phyloP scores from a whole-genome alignment of 1,140 invertebrate species.

The Drosophila burlai region DNA sequence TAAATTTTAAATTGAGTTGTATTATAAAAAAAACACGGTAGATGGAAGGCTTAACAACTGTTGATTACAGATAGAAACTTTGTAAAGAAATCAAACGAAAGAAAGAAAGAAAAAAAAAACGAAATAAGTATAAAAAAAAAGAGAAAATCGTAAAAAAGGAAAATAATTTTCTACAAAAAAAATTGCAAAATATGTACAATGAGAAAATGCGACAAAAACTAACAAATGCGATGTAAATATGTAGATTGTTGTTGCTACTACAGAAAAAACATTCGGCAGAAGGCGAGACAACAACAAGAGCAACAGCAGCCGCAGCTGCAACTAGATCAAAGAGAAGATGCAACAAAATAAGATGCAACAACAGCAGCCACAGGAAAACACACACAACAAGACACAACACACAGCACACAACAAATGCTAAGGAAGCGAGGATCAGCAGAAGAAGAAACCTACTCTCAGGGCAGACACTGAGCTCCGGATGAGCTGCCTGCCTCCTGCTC shows the following conservation, averaged over 20 bases:
- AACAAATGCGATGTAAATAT: conserved; percentile 78
- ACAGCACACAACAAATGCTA: not conserved
- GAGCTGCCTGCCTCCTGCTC: conserved; percentile 6
- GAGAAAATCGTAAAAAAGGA: conserved; percentile 58
- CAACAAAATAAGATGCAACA: conserved; percentile 40
- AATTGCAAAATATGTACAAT: conserved; percentile 59
- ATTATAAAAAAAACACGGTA: conserved; percentile 59
- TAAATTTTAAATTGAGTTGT: conserved; percentile 77
- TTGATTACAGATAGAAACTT: conserved; percentile 37
- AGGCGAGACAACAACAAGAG: conserved; percentile 8
- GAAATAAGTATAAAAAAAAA: conserved; percentile 24
- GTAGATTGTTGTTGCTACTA: conserved; percentile 69
- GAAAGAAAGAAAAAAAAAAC: conserved; percentile 10
- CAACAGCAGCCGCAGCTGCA: conserved; percentile 34
- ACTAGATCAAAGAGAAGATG: conserved; percentile 25
- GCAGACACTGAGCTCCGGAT: not conserved
- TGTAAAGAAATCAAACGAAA: conserved; percentile 53
- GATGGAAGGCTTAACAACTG: conserved; percentile 28
- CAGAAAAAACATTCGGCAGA: conserved; percentile 18
- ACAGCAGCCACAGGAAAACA: conserved; percentile 49
- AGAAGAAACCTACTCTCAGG: conserved; percentile 17
- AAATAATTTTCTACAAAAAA: conserved; percentile 72
- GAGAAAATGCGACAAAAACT: conserved; percentile 67
- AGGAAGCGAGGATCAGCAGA: conserved; percentile 1
- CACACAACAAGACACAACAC: not conserved